Evolutionary conservation across 2,797 vertebrate species (phyloP), one percentile per base, ranked within the genome.

Genomic region (Sebastes itinus): DNA sequence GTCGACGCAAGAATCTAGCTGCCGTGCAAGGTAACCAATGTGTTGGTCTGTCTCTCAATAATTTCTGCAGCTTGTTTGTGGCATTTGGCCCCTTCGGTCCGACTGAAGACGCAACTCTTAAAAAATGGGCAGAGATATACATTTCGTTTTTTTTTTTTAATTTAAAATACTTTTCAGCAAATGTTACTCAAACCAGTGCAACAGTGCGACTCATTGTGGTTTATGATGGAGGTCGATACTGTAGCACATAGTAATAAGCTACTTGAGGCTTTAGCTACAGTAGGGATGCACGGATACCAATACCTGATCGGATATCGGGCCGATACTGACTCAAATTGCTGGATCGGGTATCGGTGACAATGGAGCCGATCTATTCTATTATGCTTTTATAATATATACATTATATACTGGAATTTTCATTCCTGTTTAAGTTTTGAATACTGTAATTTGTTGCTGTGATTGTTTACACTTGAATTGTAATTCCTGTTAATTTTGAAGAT

Each of bases 101-200:
- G 54, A 8, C 23, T 13, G n/a, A 65, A 61, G 30, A 58, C 5
- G 5, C 20, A 68, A 67, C 32, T 22, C 35, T 27, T 71, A 8
- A 56, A 65, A 72, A 52, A 64, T 13, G 18, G 18, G 28, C 38
- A 72, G 6, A 52, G 16, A 67, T 63, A 62, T 56, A 38, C 9
- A 62, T 68, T 74, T 62, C 0, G 1, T 46, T 16, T 7, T 42
- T 58, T 42, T 42, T 42, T 42, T 42, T 46, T 7, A 18, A 46
- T 59, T 33, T 25, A 33, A 59, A 75, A 72, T 13, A 42, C 23
- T 46, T 75, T 63, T 64, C 9, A 68, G 25, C 38, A 74, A 81
- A 80, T 35, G 55, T 78, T 56, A 28, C 61, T 68, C 20, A 69
- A 75, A 62, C 10, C 25, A 60, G 7, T 33, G 23, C 11, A 70